phyloP scores from a whole-genome alignment of 2,888 invertebrate species.

The Ectemnius cavifrons region DNA sequence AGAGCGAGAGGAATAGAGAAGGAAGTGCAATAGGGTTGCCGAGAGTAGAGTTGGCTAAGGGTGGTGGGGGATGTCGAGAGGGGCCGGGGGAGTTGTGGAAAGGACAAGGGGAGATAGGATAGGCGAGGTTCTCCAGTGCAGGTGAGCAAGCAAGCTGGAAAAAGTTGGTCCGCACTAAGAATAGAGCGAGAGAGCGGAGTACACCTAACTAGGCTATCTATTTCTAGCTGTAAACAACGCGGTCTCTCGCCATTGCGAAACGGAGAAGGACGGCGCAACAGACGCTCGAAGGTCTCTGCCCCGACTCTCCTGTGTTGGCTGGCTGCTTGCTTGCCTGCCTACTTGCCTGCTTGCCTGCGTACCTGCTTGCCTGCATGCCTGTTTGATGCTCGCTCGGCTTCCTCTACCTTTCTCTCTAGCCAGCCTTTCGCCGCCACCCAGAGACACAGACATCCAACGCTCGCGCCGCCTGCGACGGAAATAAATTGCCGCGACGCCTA shows the following conservation, averaged over 20 bases:
- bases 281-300: conserved; percentile 57
- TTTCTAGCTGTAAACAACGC: conserved; percentile 62
- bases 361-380: no score
- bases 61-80: neutral
- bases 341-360: no score
- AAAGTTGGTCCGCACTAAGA: conserved; percentile 59
- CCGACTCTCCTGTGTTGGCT: conserved; percentile 20
- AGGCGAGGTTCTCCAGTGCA: conserved; percentile 36
- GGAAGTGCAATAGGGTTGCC: neutral
- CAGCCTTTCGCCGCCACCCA: neutral
- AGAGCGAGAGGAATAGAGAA: conserved; percentile 10
- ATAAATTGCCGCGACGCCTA: conserved; percentile 47
- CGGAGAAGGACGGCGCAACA: conserved; percentile 55
- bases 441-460: neutral
- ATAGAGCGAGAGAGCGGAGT: conserved; percentile 63
- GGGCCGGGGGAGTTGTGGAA: neutral
- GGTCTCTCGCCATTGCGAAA: conserved; percentile 59
- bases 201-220: conserved; percentile 67
- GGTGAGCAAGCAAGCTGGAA: conserved; percentile 52
- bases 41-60: neutral
- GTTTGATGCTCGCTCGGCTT: conserved; percentile 16
- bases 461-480: conserved; percentile 34
- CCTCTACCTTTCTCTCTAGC: neutral
- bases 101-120: conserved; percentile 14
- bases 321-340: no score